Conservation (phyloP, 2,888 invertebrate species). For the Operophtera brumata region DNA sequence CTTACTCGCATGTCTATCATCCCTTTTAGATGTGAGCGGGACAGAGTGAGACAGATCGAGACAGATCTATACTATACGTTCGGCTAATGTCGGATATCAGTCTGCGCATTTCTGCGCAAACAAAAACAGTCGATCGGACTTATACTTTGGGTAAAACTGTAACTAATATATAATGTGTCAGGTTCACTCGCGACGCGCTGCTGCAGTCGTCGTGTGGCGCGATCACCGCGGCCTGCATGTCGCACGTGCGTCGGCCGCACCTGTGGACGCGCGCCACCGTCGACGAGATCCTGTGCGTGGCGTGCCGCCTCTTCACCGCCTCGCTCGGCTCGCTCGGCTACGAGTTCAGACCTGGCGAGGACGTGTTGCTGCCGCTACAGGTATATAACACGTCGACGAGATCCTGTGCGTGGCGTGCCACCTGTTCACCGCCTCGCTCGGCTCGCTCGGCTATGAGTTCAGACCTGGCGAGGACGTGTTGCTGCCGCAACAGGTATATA, state of each 20-base stretch:
- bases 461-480: slow-evolving; percentile 80
- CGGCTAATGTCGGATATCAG: too few species aligned
- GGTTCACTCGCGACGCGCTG: slow-evolving; percentile 74
- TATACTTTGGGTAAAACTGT: too few species aligned
- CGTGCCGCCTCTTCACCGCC: slow-evolving; percentile 71
- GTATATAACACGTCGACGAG: slow-evolving; percentile 56
- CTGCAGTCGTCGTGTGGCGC: slow-evolving; percentile 80
- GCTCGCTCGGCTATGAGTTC: slow-evolving; percentile 77
- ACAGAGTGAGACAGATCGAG: too few species aligned
- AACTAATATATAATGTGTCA: slow-evolving; percentile 29
- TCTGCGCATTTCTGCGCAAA: too few species aligned
- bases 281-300: slow-evolving; percentile 74
- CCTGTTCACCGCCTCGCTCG: slow-evolving; percentile 72
- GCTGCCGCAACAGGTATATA: slow-evolving; percentile 59
- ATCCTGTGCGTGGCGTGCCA: slow-evolving; percentile 74
- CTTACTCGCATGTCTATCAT: too few species aligned
- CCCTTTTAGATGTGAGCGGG: too few species aligned
- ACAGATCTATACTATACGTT: too few species aligned
- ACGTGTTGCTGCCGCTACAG: slow-evolving; percentile 74
- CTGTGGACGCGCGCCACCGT: slow-evolving; percentile 82
- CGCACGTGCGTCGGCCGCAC: slow-evolving; percentile 77
- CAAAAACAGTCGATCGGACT: too few species aligned
- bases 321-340: slow-evolving; percentile 76
- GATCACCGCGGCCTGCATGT: slow-evolving; percentile 80
- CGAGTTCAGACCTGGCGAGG: slow-evolving; percentile 79